Conservation (phyloP, 2,888 invertebrate genomes). For the Catocala nupta region DNA sequence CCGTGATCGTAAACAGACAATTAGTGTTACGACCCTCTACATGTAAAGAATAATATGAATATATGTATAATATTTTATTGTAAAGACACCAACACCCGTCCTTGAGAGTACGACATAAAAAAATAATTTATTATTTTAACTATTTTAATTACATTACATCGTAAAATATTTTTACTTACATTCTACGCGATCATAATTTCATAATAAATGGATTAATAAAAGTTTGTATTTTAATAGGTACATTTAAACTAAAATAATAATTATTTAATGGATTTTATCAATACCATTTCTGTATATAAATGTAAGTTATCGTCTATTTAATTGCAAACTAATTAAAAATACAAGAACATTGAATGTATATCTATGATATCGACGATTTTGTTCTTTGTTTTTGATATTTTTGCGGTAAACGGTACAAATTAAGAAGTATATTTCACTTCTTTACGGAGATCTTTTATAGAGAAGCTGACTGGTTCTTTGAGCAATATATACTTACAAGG, state of each 20-base stretch:
- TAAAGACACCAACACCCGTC: slow-evolving; percentile 11
- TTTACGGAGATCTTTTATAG: too few relatives aligned
- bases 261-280: background rate
- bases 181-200: slow-evolving; percentile 14
- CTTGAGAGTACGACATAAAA: slow-evolving; percentile 22
- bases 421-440: too few relatives aligned
- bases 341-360: too few relatives aligned
- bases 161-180: slow-evolving; percentile 11
- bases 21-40: slow-evolving; percentile 13
- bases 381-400: too few relatives aligned
- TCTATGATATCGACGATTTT: too few relatives aligned
- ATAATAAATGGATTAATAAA: too few relatives aligned
- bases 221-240: background rate
- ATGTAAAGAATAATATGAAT: slow-evolving; percentile 3
- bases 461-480: too few relatives aligned
- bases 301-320: too few relatives aligned
- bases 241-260: background rate
- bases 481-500: too few relatives aligned
- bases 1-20: slow-evolving; percentile 25
- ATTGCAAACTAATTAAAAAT: too few relatives aligned
- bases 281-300: background rate
- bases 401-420: too few relatives aligned
- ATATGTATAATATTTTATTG: background rate
- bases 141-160: slow-evolving; percentile 19
- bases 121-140: slow-evolving; percentile 28